Conservation (phyloP, 2,113 vertebrate species). For the Ceyx margarethae region DNA sequence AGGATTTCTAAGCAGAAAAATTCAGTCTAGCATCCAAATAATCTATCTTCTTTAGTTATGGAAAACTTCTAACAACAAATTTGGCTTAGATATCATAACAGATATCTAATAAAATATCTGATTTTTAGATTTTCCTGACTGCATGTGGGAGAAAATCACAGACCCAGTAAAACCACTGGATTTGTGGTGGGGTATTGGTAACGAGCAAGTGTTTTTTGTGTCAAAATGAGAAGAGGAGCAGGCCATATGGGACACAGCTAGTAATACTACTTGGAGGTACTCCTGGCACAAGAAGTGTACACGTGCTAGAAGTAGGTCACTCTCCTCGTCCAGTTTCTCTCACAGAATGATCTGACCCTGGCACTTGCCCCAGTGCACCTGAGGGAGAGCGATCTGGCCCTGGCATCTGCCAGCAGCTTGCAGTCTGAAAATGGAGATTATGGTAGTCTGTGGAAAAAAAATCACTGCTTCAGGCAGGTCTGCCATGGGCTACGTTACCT, state of each 20-base stretch:
- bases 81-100: background rate
- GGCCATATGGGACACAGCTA: constrained; percentile 71
- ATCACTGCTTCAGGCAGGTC: background rate
- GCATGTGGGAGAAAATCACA: background rate
- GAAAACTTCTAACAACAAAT: background rate
- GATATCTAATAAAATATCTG: background rate
- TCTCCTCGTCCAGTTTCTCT: constrained; percentile 55
- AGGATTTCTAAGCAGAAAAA: background rate
- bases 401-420: constrained; percentile 64
- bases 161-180: background rate
- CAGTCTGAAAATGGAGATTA: constrained; percentile 29
- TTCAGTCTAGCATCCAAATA: background rate
- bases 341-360: constrained; percentile 62
- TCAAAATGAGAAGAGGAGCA: constrained; percentile 29
- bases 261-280: constrained; percentile 50
- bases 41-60: background rate
- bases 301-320: constrained; percentile 74
- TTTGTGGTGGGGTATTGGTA: background rate
- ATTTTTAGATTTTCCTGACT: background rate
- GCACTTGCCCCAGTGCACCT: constrained; percentile 66
- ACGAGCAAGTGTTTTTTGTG: background rate
- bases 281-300: constrained; percentile 54
- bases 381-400: constrained; percentile 69
- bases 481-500: background rate
- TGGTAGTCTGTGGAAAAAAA: constrained; percentile 9